These are phyloP conservation scores for Acrobasis suavella DNA, from an alignment of 2,888 invertebrate species.

Conservation along the genomic window DNA sequence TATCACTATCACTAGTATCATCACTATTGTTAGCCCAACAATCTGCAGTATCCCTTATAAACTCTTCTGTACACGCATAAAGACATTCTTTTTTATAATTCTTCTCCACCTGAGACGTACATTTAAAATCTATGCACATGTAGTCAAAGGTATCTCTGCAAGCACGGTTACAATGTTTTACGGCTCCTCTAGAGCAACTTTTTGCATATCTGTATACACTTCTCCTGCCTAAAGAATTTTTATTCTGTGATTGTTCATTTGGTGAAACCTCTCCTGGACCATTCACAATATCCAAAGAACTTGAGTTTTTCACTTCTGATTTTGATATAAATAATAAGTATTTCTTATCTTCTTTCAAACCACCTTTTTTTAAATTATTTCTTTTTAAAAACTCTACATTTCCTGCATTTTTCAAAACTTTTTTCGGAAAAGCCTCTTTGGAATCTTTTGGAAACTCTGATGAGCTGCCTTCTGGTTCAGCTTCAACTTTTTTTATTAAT, in stretches of 20 bases:
- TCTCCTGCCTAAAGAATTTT: neutral
- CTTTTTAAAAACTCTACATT: neutral
- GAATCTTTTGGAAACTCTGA: neutral
- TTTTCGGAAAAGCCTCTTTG: neutral
- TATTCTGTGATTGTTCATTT: no score
- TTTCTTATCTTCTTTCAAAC: no score
- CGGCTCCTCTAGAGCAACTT: neutral
- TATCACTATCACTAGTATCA: no score
- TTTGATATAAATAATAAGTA: no score
- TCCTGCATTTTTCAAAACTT: neutral
- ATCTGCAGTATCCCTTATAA: constrained; percentile 1
- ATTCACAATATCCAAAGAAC: no score
- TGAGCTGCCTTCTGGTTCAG: neutral
- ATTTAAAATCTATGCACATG: constrained; percentile 1
- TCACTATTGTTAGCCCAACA: no score
- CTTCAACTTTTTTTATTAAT: neutral
- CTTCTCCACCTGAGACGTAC: neutral
- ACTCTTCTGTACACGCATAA: constrained; percentile 1
- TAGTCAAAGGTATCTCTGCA: constrained; percentile 3
- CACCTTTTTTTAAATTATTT: neutral
- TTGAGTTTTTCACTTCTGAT: no score
- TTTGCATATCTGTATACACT: neutral
- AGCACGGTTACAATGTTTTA: neutral
- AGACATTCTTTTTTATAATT: constrained; percentile 9
- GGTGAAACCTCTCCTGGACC: no score